Percentiles rank a stretch among this genome's conserved stretches.
phyloP scores from a whole-genome alignment of 2,888 invertebrate species.

The Nysson spinosus region DNA sequence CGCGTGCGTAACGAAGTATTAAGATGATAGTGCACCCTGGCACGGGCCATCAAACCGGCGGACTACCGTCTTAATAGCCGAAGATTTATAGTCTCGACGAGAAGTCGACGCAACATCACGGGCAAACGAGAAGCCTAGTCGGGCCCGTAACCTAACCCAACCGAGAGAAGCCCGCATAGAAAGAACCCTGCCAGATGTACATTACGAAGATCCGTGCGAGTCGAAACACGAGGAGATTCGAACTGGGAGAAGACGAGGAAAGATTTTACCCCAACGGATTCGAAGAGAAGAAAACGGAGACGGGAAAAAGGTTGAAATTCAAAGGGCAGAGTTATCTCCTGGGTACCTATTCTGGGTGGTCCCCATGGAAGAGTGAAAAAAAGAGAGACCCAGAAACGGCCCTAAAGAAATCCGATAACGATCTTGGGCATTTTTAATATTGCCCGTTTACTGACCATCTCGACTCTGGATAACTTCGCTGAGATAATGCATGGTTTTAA shows the following conservation, averaged over 20 bases:
- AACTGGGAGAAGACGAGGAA: conserved; percentile 17
- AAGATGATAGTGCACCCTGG: conserved; percentile 51
- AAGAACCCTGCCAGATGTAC: conserved; percentile 26
- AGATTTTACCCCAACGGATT: conserved; percentile 25
- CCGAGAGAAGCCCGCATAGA: conserved; percentile 26
- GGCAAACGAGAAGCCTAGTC: conserved; percentile 29
- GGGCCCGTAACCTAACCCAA: conserved; percentile 55
- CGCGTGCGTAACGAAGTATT: conserved; percentile 33
- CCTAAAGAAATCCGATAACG: no score
- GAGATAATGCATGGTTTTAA: no score
- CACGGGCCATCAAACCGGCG: conserved; percentile 74
- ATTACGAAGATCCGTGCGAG: neutral
- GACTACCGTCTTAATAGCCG: conserved; percentile 75
- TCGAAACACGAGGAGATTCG: neutral
- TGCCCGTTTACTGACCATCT: no score
- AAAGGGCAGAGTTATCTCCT: conserved; percentile 33
- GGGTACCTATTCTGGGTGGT: conserved; percentile 35
- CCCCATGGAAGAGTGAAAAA: conserved; percentile 1
- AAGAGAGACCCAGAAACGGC: neutral
- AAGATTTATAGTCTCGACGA: conserved; percentile 59
- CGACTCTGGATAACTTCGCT: no score
- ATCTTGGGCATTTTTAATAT: no score
- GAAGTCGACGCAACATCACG: conserved; percentile 45
- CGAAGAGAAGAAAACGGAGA: conserved; percentile 21
- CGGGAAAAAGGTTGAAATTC: conserved; percentile 28